Evolutionary conservation across 2,888 invertebrate genomes (phyloP).

Genomic region (Embidobia sp.): DNA sequence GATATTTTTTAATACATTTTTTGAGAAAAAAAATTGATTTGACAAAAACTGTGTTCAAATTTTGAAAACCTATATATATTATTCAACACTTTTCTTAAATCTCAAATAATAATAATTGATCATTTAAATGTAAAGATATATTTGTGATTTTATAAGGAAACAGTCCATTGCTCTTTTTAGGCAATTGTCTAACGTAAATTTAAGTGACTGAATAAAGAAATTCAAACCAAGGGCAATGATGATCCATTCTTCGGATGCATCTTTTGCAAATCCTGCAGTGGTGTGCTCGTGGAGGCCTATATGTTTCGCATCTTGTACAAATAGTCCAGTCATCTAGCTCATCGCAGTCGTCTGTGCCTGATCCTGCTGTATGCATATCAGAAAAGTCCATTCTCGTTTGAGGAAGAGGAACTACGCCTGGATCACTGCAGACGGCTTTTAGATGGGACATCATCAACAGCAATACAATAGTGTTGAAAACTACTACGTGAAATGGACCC

Average conservation of each 20-base stretch:
- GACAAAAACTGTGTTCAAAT: too few species aligned
- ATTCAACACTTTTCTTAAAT: too few species aligned
- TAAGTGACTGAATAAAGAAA: too few species aligned
- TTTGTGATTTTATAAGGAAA: too few species aligned
- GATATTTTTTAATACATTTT: too few species aligned
- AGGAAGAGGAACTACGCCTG: constrained; percentile 91
- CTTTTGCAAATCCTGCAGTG: constrained; percentile 94
- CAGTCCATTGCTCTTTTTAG: too few species aligned
- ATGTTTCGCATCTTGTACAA: constrained; percentile 90
- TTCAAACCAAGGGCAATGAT: constrained; percentile 90
- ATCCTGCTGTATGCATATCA: constrained; percentile 87
- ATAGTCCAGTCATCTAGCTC: constrained; percentile 88
- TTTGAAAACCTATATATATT: too few species aligned
- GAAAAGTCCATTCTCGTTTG: constrained; percentile 89
- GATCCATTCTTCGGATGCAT: constrained; percentile 91
- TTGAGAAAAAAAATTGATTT: too few species aligned
- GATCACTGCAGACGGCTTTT: constrained; percentile 94
- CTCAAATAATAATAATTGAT: too few species aligned
- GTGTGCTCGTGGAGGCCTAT: constrained; percentile 92
- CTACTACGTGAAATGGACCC: constrained; percentile 90
- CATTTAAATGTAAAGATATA: too few species aligned
- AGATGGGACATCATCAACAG: constrained; percentile 89
- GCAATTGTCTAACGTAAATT: too few species aligned
- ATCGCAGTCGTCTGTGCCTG: constrained; percentile 81
- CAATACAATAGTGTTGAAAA: constrained; percentile 90